Percentiles rank a stretch among this genome's conserved stretches.
Evolutionary conservation across 64 coral and sea anemone genomes (phyloP).

Genomic region (Astreopora myriophthalma): DNA sequence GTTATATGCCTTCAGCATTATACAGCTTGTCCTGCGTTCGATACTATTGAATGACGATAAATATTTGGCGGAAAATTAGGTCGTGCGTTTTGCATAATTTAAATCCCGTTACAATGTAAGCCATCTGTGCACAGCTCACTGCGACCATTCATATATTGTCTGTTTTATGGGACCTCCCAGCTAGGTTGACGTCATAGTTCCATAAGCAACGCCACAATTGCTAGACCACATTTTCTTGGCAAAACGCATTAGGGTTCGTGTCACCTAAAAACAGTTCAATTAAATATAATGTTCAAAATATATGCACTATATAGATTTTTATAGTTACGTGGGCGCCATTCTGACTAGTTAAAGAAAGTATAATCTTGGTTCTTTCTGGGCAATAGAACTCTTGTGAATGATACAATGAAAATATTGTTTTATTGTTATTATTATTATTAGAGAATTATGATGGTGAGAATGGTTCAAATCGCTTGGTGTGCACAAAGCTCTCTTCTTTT

Average conservation of each 20-base stretch:
- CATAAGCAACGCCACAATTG: neutral
- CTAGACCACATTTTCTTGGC: neutral
- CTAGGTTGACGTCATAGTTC: neutral
- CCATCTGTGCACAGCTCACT: neutral
- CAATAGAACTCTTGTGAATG: no score
- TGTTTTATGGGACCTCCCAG: neutral
- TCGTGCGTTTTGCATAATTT: neutral
- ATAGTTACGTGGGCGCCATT: no score
- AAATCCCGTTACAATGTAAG: neutral
- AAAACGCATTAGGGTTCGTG: neutral
- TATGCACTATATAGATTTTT: no score
- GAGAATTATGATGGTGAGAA: no score
- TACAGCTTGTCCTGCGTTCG: neutral
- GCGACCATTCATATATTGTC: neutral
- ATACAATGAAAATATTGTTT: no score
- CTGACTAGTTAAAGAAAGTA: no score
- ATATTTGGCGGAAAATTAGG: neutral
- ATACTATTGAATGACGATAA: neutral
- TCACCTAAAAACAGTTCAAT: neutral
- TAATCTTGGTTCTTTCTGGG: no score
- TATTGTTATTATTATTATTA: no score
- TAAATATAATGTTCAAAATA: neutral
- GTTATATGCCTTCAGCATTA: constrained; percentile 35
- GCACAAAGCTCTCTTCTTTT: no score
- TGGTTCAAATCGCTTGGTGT: no score